Conservation (phyloP, 2,888 invertebrate species). For the Agrochola macilenta region DNA sequence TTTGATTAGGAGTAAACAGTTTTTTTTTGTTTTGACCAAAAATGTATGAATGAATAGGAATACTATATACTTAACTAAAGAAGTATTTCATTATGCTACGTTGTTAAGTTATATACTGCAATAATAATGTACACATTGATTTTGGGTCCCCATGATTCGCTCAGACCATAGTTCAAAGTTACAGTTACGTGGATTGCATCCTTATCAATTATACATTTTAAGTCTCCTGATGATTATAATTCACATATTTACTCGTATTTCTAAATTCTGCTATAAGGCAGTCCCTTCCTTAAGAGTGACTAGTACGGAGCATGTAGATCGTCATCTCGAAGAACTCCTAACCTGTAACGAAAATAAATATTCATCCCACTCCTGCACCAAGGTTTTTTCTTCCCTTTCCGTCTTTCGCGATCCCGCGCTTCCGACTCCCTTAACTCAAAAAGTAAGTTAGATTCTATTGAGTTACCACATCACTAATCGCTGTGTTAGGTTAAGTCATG, state of each 20-base stretch:
- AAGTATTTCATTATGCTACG: background rate
- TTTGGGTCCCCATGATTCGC: background rate
- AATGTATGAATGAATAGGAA: background rate
- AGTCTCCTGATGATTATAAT: background rate
- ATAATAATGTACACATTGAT: background rate
- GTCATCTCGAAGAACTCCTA: too few relatives aligned
- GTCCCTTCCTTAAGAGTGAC: too few relatives aligned
- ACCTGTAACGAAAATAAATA: background rate
- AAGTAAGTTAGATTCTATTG: too few relatives aligned
- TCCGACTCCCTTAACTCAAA: too few relatives aligned
- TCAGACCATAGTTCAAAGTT: background rate
- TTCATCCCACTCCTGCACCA: background rate
- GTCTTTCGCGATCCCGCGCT: too few relatives aligned
- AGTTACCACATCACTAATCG: too few relatives aligned
- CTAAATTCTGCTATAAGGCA: background rate
- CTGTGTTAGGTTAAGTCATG: too few relatives aligned
- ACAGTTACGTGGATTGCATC: background rate
- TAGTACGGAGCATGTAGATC: too few relatives aligned
- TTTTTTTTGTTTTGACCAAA: background rate
- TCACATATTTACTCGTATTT: background rate
- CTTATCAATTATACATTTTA: background rate
- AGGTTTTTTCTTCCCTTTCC: background rate
- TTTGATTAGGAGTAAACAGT: background rate
- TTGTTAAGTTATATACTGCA: background rate
- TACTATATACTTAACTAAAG: background rate